Evolutionary conservation across 2,888 invertebrate genomes (phyloP).

Genomic region (Hartigia nigra): DNA sequence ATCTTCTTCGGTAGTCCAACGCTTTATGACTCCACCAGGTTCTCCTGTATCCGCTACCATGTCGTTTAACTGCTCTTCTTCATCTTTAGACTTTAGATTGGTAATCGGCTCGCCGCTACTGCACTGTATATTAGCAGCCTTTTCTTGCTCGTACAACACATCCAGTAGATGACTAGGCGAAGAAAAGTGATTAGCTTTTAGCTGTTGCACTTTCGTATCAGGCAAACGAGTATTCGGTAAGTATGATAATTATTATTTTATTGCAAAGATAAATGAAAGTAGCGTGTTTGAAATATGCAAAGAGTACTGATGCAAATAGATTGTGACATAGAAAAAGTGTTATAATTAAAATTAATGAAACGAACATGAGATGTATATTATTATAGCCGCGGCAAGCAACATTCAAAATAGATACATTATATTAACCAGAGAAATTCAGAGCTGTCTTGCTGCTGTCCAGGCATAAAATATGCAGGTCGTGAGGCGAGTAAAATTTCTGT

Average conservation of each 20-base stretch:
- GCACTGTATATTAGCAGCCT: slow-evolving; percentile 43
- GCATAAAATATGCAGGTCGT: slow-evolving; percentile 81
- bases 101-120: slow-evolving; percentile 32
- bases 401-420: slow-evolving; percentile 9
- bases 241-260: not conserved
- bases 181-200: slow-evolving; percentile 13
- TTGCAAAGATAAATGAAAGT: not conserved
- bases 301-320: slow-evolving; percentile 11
- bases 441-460: slow-evolving; percentile 87
- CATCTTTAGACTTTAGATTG: slow-evolving; percentile 38
- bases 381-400: not conserved
- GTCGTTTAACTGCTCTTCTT: slow-evolving; percentile 36
- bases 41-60: slow-evolving; percentile 33
- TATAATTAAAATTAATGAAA: slow-evolving; percentile 8
- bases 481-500: slow-evolving; percentile 77
- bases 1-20: slow-evolving; percentile 64
- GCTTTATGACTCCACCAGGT: slow-evolving; percentile 46
- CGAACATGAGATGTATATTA: not conserved
- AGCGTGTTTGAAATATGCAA: not conserved
- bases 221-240: not conserved
- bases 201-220: not conserved
- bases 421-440: slow-evolving; percentile 83
- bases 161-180: slow-evolving; percentile 72
- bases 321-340: not conserved
- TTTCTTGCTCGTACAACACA: slow-evolving; percentile 80